These are phyloP conservation scores for Pedionomus torquatus DNA, from an alignment of 2,113 vertebrate genomes.

Conservation along the genomic window DNA sequence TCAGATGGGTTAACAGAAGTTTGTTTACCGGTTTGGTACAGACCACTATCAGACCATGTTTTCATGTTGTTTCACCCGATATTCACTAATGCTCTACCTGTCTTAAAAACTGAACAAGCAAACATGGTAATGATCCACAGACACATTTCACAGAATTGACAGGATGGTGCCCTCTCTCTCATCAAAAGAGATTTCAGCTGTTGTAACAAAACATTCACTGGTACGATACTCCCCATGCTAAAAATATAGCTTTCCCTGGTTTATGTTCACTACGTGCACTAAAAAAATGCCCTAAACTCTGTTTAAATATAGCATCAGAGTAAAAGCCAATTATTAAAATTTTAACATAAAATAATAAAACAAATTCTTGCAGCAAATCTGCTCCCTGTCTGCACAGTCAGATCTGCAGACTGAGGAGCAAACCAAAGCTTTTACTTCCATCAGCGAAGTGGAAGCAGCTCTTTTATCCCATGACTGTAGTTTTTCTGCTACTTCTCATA, in stretches of 20 bases:
- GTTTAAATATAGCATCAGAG: neutral
- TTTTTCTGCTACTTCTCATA: neutral
- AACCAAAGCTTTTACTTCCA: neutral
- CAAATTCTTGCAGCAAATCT: neutral
- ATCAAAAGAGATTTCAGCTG: neutral
- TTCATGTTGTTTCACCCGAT: neutral
- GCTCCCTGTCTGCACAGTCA: neutral
- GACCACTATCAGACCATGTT: neutral
- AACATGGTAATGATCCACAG: neutral
- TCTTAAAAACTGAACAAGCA: neutral
- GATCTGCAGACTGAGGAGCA: neutral
- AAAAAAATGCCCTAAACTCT: neutral
- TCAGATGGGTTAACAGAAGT: neutral
- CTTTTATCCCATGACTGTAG: neutral
- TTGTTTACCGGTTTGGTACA: slow-evolving; percentile 18
- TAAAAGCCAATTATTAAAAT: neutral
- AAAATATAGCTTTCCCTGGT: neutral
- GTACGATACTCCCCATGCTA: rapidly evolving
- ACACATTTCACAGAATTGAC: neutral
- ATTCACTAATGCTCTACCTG: neutral
- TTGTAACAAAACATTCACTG: neutral
- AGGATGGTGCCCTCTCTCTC: neutral
- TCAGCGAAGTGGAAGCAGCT: neutral
- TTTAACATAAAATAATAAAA: neutral
- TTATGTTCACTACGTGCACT: neutral